Conservation (phyloP, 2,113 vertebrate genomes). For the Cynopterus brachyotis region DNA sequence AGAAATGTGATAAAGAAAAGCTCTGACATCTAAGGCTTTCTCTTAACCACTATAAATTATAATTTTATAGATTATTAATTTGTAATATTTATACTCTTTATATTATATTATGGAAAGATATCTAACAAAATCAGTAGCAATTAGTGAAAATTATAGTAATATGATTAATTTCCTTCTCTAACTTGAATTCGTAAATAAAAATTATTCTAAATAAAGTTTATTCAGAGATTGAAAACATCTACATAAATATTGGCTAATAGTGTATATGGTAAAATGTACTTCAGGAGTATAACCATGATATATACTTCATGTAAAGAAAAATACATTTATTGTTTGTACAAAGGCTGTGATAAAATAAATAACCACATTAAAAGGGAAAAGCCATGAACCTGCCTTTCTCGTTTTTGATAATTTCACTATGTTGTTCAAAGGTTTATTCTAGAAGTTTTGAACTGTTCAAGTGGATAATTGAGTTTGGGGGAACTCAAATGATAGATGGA, state of each 20-base stretch:
- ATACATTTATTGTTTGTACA: not conserved
- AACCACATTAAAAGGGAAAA: not conserved
- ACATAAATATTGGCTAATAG: not conserved
- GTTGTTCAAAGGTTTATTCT: slow-evolving; percentile 46
- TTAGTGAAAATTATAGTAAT: not conserved
- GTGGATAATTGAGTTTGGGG: slow-evolving; percentile 51
- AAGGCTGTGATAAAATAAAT: slow-evolving; percentile 20
- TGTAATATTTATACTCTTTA: not conserved
- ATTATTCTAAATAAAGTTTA: not conserved
- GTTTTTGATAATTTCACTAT: not conserved
- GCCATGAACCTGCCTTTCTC: not conserved
- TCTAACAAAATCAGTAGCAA: not conserved
- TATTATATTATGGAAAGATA: not conserved
- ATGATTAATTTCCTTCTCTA: not conserved
- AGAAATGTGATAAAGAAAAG: not conserved
- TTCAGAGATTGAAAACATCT: not conserved
- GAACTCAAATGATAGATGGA: slow-evolving; percentile 2
- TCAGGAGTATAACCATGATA: not conserved
- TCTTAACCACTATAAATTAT: not conserved
- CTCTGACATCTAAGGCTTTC: not conserved
- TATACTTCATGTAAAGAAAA: not conserved
- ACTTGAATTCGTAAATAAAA: not conserved
- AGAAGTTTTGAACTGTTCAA: slow-evolving; percentile 46
- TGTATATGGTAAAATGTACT: not conserved
- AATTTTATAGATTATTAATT: not conserved